phyloP scores from a whole-genome alignment of 2,113 vertebrate species.

The Dipodomys ordii region DNA sequence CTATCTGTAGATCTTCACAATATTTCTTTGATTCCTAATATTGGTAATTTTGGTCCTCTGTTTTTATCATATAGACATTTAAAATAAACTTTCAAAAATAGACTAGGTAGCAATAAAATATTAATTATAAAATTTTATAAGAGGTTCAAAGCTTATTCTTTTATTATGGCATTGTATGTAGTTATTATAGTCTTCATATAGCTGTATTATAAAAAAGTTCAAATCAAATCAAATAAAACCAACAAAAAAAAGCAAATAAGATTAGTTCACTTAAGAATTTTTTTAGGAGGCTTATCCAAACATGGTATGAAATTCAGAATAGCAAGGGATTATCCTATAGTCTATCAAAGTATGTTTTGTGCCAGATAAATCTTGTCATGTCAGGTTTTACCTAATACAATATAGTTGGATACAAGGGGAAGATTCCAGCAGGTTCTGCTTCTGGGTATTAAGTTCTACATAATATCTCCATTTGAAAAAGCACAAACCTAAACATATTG shows the following conservation, averaged over 20 bases:
- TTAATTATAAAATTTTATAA: slow-evolving; percentile 1
- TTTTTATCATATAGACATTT: not conserved
- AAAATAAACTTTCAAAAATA: not conserved
- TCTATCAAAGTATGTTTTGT: not conserved
- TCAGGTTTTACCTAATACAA: not conserved
- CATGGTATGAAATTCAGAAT: not conserved
- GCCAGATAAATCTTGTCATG: not conserved
- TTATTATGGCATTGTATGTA: slow-evolving; percentile 3
- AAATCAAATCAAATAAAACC: not conserved
- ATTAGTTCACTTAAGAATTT: not conserved
- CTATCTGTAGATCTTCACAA: not conserved
- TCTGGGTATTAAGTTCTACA: not conserved
- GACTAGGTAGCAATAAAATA: not conserved
- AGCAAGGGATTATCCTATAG: not conserved
- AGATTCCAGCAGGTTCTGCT: not conserved
- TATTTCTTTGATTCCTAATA: not conserved
- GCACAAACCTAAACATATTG: not conserved
- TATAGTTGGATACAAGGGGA: not conserved
- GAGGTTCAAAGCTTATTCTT: slow-evolving; percentile 24
- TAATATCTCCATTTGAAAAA: not conserved
- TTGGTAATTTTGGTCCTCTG: not conserved
- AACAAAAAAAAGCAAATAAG: not conserved
- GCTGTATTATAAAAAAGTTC: slow-evolving; percentile 2
- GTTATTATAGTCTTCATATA: not conserved
- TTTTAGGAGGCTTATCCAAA: not conserved